These are phyloP conservation scores for Eleginops maclovinus DNA, from an alignment of 2,113 vertebrate genomes.

Conservation along the genomic window DNA sequence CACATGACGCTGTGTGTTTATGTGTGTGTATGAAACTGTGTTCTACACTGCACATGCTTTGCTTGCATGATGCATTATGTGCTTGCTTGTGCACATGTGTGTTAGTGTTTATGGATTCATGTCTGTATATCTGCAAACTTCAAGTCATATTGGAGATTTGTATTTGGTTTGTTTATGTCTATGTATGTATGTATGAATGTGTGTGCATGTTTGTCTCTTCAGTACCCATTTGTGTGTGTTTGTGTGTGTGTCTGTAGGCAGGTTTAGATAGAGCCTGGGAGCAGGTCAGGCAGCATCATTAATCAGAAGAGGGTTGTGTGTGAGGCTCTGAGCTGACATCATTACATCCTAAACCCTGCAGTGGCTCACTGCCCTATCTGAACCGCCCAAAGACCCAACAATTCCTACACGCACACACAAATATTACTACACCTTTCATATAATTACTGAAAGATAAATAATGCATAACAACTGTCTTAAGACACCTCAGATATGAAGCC, in stretches of 20 bases:
- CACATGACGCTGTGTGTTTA: slow-evolving; percentile 69
- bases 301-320: slow-evolving; percentile 86
- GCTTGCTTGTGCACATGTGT: slow-evolving; percentile 17
- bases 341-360: slow-evolving; percentile 94
- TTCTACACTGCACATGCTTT: slow-evolving; percentile 61
- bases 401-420: slow-evolving; percentile 16
- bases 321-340: slow-evolving; percentile 90
- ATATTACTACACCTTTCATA: slow-evolving; percentile 45
- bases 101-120: slow-evolving; percentile 29
- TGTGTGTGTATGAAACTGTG: slow-evolving; percentile 61
- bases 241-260: slow-evolving; percentile 77
- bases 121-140: slow-evolving; percentile 40
- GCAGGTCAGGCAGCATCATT: slow-evolving; percentile 92
- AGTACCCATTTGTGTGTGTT: slow-evolving; percentile 17
- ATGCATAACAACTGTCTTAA: slow-evolving; percentile 35
- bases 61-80: slow-evolving; percentile 72
- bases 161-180: slow-evolving; percentile 40
- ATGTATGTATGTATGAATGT: slow-evolving; percentile 44
- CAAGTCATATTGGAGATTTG: slow-evolving; percentile 52
- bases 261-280: slow-evolving; percentile 93
- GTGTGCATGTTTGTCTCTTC: slow-evolving; percentile 45
- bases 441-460: slow-evolving; percentile 38
- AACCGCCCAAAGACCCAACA: slow-evolving; percentile 57
- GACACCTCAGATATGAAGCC: slow-evolving; percentile 36
- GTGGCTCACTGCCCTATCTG: slow-evolving; percentile 90